Percentiles rank a stretch among this genome's conserved stretches.
Conservation (phyloP, 2,888 invertebrate species). For the Pinctada fucata region DNA sequence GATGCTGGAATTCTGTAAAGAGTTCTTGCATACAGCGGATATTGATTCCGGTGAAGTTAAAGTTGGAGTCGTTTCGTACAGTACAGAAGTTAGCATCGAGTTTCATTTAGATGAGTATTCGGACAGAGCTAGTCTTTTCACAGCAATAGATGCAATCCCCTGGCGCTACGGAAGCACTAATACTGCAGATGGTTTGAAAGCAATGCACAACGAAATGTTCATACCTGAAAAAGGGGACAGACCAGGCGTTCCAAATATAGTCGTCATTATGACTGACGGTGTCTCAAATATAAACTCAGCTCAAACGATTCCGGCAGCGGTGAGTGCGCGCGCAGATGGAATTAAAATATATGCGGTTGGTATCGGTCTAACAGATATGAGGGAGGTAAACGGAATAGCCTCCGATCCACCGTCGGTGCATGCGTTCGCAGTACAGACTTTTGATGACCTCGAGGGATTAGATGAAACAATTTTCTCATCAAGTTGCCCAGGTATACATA, state of each 20-base stretch:
- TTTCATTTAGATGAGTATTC: slow-evolving; percentile 67
- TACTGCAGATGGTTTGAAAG: slow-evolving; percentile 67
- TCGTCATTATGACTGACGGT: slow-evolving; percentile 65
- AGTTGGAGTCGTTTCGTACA: slow-evolving; percentile 69
- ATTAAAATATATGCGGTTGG: slow-evolving; percentile 57
- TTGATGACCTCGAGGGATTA: slow-evolving; percentile 49
- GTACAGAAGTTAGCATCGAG: slow-evolving; percentile 63
- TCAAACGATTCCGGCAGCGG: slow-evolving; percentile 63
- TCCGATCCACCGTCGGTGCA: slow-evolving; percentile 51
- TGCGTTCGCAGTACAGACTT: slow-evolving; percentile 48
- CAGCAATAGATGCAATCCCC: slow-evolving; percentile 66
- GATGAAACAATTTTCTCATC: slow-evolving; percentile 40
- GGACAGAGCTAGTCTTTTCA: slow-evolving; percentile 54
- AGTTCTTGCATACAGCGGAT: slow-evolving; percentile 62
- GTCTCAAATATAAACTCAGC: slow-evolving; percentile 65
- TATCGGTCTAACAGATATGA: slow-evolving; percentile 53
- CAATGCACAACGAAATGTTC: slow-evolving; percentile 63
- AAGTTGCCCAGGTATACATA: slow-evolving; percentile 37
- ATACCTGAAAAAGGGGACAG: slow-evolving; percentile 63
- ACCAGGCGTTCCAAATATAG: slow-evolving; percentile 55
- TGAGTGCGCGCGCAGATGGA: slow-evolving; percentile 41
- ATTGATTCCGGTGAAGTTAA: slow-evolving; percentile 61
- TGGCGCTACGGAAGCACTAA: slow-evolving; percentile 70
- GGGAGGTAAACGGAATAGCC: slow-evolving; percentile 59
- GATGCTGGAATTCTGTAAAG: slow-evolving; percentile 68